Evolutionary conservation across 2,113 vertebrate genomes (phyloP).

Genomic region (Ictidomys tridecemlineatus): DNA sequence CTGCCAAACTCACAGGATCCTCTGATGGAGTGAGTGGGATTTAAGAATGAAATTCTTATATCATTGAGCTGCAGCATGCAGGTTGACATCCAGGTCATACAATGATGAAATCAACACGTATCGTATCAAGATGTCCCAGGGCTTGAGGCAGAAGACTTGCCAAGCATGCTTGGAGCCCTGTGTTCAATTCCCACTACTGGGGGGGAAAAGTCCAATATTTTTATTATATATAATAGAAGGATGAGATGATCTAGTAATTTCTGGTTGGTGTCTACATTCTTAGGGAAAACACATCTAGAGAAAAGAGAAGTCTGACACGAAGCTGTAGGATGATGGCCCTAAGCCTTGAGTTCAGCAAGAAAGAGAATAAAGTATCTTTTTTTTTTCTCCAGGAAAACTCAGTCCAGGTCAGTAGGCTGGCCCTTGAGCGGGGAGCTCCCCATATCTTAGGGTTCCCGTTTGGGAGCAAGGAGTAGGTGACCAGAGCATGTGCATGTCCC

Average conservation of each 20-base stretch:
- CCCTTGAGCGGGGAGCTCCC: not conserved
- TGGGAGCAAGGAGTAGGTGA: not conserved
- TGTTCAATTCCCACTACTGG: not conserved
- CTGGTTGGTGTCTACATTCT: not conserved
- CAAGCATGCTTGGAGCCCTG: not conserved
- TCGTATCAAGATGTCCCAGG: not conserved
- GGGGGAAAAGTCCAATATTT: not conserved
- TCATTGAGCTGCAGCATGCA: not conserved
- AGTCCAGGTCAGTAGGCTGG: no score
- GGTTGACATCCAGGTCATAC: not conserved
- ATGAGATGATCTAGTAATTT: not conserved
- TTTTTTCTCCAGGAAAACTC: not conserved
- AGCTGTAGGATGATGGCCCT: not conserved
- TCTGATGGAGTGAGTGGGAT: not conserved
- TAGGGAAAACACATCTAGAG: not conserved
- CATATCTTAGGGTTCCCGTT: not conserved
- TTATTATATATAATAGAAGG: not conserved
- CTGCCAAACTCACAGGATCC: not conserved
- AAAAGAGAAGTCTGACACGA: not conserved
- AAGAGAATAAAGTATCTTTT: not conserved
- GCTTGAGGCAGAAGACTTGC: not conserved
- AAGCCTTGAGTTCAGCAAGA: no score
- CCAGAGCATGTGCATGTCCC: not conserved
- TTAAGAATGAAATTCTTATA: not conserved
- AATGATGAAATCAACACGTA: not conserved